Evolutionary conservation across 2,113 vertebrate species (phyloP), one percentile per base, ranked within the genome.

Genomic region (Crotalus viridis): DNA sequence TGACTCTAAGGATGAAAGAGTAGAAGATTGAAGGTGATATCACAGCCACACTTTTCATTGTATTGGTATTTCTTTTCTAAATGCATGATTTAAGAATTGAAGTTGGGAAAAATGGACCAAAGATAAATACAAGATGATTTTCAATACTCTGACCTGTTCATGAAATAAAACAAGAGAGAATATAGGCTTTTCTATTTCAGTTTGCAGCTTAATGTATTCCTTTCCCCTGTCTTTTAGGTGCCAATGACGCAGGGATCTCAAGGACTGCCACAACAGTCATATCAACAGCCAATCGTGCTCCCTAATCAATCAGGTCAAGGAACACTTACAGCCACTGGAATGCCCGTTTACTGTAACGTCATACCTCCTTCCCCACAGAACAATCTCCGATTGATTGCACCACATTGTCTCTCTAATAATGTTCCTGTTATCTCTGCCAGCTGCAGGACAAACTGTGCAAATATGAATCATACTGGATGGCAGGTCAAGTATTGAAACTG

Each of bases 281-380:
- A 98, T 96, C 98, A 98, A 95, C 98, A 98, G 95, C 97, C 98
- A 96, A 98, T 99, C 97, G 97, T 98, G 96, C 97, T 99, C 96
- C 97, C 98, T 93, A 97, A 96, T 95, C 98, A 98, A 91, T 97
- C 97, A 93, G 98, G 98, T 94, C 99, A 99, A 97, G 98, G 97
- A 94, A 97, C 98, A 90, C 97, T 98, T 94, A 96, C 98, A 95
- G 96, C 98, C 96, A 97, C 97, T 94, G 98, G 98, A 95, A 97
- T 98, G 96, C 98, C 98, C 91, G 97, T 98, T 57, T 99, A 99
- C 98, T 99, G 98, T 98, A 99, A 97, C 90, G 94, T 99, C 97
- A 98, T 98, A 96, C 97, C 98, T 93, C 98, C 98, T n/a, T 97
- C 97, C 94, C 97, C 98, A 89, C 98, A 98, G 95, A 98, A 97